phyloP scores from a whole-genome alignment of 2,113 vertebrate genomes.

The Mungos mungo region DNA sequence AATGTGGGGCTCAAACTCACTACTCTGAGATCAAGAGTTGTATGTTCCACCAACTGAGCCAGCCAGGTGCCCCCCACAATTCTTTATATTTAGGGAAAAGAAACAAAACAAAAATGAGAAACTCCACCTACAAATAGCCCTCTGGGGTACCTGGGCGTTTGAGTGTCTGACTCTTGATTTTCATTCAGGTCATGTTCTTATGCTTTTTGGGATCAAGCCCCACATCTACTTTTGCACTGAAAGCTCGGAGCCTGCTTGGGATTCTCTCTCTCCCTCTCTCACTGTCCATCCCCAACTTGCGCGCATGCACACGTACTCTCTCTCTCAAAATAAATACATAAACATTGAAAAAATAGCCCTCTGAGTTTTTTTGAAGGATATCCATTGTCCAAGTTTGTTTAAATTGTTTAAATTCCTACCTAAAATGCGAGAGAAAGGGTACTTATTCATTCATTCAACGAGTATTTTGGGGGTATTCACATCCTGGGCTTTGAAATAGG shows the following conservation, averaged over 20 bases:
- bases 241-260: too few relatives aligned
- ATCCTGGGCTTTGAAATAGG: not conserved
- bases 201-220: too few relatives aligned
- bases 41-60: not conserved
- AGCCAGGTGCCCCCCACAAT: not conserved
- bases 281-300: too few relatives aligned
- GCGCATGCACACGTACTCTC: too few relatives aligned
- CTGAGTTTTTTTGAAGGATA: not conserved
- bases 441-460: not conserved
- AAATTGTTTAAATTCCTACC: slow-evolving; percentile 23
- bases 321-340: too few relatives aligned
- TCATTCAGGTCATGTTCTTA: too few relatives aligned
- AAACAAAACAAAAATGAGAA: not conserved
- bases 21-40: not conserved
- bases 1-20: not conserved
- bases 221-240: too few relatives aligned
- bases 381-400: slow-evolving; percentile 17
- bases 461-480: not conserved
- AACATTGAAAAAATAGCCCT: not conserved
- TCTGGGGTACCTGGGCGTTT: not conserved
- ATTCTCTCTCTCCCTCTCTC: too few relatives aligned
- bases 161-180: too few relatives aligned
- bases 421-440: not conserved
- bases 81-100: slow-evolving; percentile 50
- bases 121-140: not conserved